Conservation (phyloP, 2,797 vertebrate genomes). For the Pangasius sanitwongsei region DNA sequence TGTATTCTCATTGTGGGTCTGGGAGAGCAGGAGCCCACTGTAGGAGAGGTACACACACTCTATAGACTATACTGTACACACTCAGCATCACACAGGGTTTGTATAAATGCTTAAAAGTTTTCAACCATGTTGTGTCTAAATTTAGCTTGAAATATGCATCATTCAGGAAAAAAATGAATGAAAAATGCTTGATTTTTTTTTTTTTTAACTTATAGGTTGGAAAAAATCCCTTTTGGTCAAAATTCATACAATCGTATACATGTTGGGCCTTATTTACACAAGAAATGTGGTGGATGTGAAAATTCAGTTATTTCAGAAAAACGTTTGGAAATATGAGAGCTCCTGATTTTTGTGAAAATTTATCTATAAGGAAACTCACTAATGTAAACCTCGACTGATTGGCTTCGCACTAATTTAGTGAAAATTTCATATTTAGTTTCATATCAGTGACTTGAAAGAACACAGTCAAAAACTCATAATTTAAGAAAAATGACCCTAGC, state of each 20-base stretch:
- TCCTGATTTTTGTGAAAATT: background rate
- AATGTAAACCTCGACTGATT: background rate
- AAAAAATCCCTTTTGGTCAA: background rate
- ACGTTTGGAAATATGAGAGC: background rate
- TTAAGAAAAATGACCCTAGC: background rate
- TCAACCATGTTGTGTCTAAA: too few relatives aligned
- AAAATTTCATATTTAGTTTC: background rate
- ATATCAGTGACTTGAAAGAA: background rate
- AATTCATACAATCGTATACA: background rate
- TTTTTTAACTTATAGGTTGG: background rate
- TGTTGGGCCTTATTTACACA: background rate
- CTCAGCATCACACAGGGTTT: too few relatives aligned
- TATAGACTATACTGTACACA: background rate
- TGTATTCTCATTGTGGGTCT: slow-evolving; percentile 92
- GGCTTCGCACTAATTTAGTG: background rate
- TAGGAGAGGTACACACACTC: slow-evolving; percentile 82
- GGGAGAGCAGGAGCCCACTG: slow-evolving; percentile 88
- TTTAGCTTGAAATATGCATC: too few relatives aligned
- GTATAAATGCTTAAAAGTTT: background rate
- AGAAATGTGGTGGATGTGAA: background rate
- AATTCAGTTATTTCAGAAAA: background rate
- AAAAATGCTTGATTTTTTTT: background rate
- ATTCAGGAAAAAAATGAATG: too few relatives aligned
- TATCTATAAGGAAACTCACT: background rate
- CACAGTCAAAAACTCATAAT: background rate